Evolutionary conservation across 2,797 vertebrate genomes (phyloP), one percentile per base, ranked within the genome.

Genomic region (Channa striata): DNA sequence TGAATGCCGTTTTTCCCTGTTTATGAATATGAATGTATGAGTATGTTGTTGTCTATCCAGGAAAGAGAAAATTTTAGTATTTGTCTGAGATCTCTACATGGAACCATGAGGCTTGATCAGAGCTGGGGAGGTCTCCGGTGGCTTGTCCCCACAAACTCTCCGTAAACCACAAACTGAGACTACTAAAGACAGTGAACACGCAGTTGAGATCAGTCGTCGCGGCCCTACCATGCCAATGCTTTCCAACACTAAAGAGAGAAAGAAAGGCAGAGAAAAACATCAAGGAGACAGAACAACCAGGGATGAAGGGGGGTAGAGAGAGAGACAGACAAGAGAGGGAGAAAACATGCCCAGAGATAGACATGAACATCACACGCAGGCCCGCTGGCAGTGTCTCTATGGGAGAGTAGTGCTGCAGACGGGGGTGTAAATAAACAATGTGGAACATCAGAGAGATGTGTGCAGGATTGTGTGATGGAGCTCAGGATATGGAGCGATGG

Each of bases 381-480:
- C 73, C 79, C 4, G 14, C 62, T 66, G 86, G 78, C 74, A 62
- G 78, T n/a, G 30, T 68, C 51, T 72, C 76, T 59, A 50, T 25
- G 30, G 59, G 65, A 40, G 69, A 74, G 77, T 53, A 53, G 54
- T 20, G 19, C 52, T 33, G 80, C 70, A 86, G 82, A 83, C 83
- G 59, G 72, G 58, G 67, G 77, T 54, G 82, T 77, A 83, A 84
- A 89, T 79, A 82, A 86, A 87, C 85, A 87, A 0, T 8, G 50
- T 57, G 63, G 60, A 63, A 84, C 83, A 81, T 89, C 83, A 85
- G 75, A 88, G 84, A 81, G 81, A 80, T 77, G 73, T 44, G 60
- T 1, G 30, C 59, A 44, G 59, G 78, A 68, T 73, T 65, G 72
- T 68, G 62, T 52, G 68, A 78, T 64, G 60, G 62, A 63, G 49